Base-by-base conservation (phyloP, 2,113 vertebrate genomes). In the Speoplatyrhinus poulsoni region DNA sequence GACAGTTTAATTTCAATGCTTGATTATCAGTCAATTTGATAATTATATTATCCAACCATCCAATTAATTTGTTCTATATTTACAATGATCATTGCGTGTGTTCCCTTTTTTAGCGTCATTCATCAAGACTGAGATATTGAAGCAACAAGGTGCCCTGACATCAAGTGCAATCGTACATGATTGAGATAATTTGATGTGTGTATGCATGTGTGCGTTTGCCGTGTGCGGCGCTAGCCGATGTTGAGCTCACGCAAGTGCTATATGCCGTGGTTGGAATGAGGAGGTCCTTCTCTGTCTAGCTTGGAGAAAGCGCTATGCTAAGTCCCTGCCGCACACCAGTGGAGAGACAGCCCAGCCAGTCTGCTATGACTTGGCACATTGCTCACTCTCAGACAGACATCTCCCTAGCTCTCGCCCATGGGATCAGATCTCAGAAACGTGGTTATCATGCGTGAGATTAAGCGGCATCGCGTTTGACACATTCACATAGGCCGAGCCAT, bases 31-130 rank as follows among this genome's bases (percentile, higher is more conserved):
- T 90, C 88, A 89, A 89, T 90, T 88, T 90, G 79, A 87, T 92
- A 90, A 93, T 93, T 85, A 87, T 84, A 90, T 91, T 89, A 90
- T 90, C 81, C 91, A 89, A 87, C 89, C 89, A 85, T 86, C 89
- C 90, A 89, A 86, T 92, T 91, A 89, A 91, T 90, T 85, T 84
- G 81, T 85, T 92, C 91, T 90, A 89, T 89, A 93, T 93, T 92
- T 92, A 92, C 91, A 89, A 87, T 88, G 78, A 86, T 89, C 87
- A 87, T 91, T 85, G 82, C 79, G 84, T 78, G 62, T 77, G 79
- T 72, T 59, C 78, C 67, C 49, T 66, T 36, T 68, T 82, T 82
- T 77, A 72, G 70, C 62, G 16, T 76, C 82, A 62, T 90, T 76
- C 74, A 82, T 89, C 85, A 84, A 59, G 73, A 75, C 52, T 80